These are phyloP conservation scores for Formica selysi DNA, from an alignment of 1,140 invertebrate species.

Conservation along the genomic window DNA sequence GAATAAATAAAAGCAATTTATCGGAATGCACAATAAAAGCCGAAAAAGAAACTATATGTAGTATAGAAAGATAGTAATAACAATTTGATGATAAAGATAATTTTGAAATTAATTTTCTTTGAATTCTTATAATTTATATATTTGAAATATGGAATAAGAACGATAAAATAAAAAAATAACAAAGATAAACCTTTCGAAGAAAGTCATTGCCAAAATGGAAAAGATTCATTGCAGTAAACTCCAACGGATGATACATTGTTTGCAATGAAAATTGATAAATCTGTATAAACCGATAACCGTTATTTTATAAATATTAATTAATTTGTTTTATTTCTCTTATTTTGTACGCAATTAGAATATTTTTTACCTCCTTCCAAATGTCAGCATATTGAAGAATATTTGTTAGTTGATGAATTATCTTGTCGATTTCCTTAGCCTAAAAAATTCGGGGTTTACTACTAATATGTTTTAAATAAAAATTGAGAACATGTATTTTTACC, in stretches of 20 bases:
- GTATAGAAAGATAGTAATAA: no score
- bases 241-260: slow-evolving; percentile 1
- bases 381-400: not conserved
- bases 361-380: not conserved
- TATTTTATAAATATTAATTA: not conserved
- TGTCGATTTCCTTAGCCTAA: not conserved
- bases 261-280: slow-evolving; percentile 22
- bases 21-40: no score
- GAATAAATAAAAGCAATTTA: no score
- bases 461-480: not conserved
- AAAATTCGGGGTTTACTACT: not conserved
- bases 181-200: not conserved
- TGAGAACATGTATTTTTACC: no score
- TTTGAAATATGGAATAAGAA: no score
- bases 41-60: no score
- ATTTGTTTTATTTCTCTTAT: not conserved
- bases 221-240: slow-evolving; percentile 12
- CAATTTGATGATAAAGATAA: no score
- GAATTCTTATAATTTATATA: no score
- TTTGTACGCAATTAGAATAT: not conserved
- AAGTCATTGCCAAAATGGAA: slow-evolving; percentile 18
- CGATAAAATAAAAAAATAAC: no score
- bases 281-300: not conserved
- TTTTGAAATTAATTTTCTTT: no score
- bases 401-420: not conserved